These are phyloP conservation scores for Erebia ligea DNA, from an alignment of 2,888 invertebrate genomes.

Conservation along the genomic window DNA sequence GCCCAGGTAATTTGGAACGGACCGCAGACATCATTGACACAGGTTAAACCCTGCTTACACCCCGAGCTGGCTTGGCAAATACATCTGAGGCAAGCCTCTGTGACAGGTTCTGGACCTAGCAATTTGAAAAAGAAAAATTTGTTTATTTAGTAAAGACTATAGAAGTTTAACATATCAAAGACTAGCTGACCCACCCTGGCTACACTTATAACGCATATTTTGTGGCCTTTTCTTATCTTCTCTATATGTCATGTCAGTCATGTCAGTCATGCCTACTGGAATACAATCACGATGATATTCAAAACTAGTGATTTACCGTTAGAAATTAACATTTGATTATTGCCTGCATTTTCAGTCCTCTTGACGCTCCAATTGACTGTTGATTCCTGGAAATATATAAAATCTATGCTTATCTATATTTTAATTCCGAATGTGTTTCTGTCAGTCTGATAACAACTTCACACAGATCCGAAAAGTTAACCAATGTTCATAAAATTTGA, in stretches of 20 bases:
- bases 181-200: no score
- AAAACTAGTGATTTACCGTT: background rate
- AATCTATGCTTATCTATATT: background rate
- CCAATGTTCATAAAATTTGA: no score
- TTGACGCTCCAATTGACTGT: background rate
- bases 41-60: background rate
- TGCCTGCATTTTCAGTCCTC: background rate
- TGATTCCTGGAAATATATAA: background rate
- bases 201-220: background rate
- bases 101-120: background rate
- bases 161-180: background rate
- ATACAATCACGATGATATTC: background rate
- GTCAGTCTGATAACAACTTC: no score
- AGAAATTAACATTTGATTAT: background rate
- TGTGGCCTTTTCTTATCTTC: background rate
- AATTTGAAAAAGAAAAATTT: background rate
- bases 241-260: background rate
- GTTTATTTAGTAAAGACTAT: background rate
- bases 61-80: constrained; percentile 1
- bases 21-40: background rate
- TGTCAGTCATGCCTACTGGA: no score
- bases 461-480: no score
- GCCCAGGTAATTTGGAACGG: background rate
- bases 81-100: constrained; percentile 1
- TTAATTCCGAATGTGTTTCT: background rate